Base-by-base conservation (phyloP, 2,888 invertebrate species). In the Drosophila birchii region DNA sequence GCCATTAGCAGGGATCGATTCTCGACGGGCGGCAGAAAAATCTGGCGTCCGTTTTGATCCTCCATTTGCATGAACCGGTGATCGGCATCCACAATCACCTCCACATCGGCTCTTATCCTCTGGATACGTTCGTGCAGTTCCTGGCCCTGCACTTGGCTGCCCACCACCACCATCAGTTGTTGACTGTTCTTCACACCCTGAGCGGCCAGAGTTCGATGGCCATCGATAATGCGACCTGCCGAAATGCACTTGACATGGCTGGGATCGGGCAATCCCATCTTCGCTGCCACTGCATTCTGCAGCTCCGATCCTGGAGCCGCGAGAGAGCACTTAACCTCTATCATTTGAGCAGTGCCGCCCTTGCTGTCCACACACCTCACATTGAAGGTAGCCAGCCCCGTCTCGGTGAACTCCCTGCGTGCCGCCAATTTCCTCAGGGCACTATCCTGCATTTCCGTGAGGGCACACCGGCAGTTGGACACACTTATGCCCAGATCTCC, bases 41-140 rank as follows among this genome's bases (percentile, higher is more conserved):
- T 93, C 0, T 95, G 91, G 90, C 95, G 95, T 0, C 97, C 97
- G 11, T 95, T 94, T 84, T 97, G 97, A 91, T 97, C 96, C 90
- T 97, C 95, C 60, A 96, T 90, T 95, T 92, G 90, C 53, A 92
- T 82, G 7, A 91, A 78, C 34, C 88, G 81, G n/a, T 81, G 79
- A 4, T 92, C 92, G 49, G 92, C 92, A 75, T 94, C 93, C 0
- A 94, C 93, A n/a, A 95, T 93, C 44, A 94, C 78, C 6, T 92
- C 92, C 0, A 94, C 94, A 80, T 95, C 95, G 20, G 93, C 93
- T 43, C 94, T 91, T 0, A 94, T 94, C 0, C 93, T 90, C 51
- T 93, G 93, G 92, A 95, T 94, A 69, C 94, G 94, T 84, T 93
- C 93, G 68, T 94, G 94, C 90, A 94, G 92, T 1, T 92, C 93